phyloP scores from a whole-genome alignment of 2,888 invertebrate species.

The Spilarctia lutea region DNA sequence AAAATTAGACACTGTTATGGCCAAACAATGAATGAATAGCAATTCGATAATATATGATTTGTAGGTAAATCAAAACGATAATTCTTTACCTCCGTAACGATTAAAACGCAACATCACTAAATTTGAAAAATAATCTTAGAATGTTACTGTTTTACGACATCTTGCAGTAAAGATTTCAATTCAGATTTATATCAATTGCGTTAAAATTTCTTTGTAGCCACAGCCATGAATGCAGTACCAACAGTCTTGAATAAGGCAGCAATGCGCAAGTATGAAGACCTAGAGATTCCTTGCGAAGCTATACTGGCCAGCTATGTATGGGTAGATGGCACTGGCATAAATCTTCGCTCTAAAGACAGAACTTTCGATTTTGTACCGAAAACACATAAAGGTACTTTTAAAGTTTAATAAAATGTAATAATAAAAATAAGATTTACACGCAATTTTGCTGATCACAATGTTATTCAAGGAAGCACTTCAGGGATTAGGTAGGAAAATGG shows the following conservation, averaged over 20 bases:
- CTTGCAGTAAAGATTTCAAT: too few species aligned
- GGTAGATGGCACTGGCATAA: constrained; percentile 92
- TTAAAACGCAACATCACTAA: too few species aligned
- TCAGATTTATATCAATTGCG: neutral
- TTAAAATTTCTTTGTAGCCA: constrained; percentile 29
- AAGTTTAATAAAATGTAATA: too few species aligned
- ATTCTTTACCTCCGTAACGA: too few species aligned
- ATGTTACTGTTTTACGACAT: too few species aligned
- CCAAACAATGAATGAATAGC: too few species aligned
- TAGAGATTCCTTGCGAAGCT: constrained; percentile 87
- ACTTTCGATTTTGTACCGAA: constrained; percentile 89
- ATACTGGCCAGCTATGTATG: constrained; percentile 90
- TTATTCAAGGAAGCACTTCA: neutral
- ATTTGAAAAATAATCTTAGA: too few species aligned
- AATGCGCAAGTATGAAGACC: constrained; percentile 86
- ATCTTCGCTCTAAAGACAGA: constrained; percentile 89
- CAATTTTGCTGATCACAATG: neutral
- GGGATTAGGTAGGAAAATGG: neutral
- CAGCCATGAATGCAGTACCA: constrained; percentile 74
- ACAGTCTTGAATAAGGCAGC: constrained; percentile 78
- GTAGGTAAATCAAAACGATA: too few species aligned
- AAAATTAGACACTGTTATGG: too few species aligned
- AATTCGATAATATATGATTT: too few species aligned
- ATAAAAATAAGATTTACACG: neutral
- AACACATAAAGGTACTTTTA: constrained; percentile 73